Base-by-base conservation (phyloP, 2,113 vertebrate species). In the Merops nubicus region DNA sequence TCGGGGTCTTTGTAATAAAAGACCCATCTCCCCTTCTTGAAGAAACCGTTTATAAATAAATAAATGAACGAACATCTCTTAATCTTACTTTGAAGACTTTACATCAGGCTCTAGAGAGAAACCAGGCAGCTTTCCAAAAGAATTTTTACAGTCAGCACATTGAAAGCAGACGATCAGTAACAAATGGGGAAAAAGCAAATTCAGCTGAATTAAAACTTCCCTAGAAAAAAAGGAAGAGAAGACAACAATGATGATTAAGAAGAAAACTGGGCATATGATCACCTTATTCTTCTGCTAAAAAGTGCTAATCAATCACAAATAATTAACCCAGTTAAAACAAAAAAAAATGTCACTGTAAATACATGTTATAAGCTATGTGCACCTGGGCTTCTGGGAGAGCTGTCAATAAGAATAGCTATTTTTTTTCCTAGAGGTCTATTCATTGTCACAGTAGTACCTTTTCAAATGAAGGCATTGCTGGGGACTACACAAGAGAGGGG, bases 201-300 rank as follows among this genome's bases (percentile, higher is more conserved):
- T 98, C 96, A 98, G 97, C 96, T 97, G 92, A 98, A 98, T 98
- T 97, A 96, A 98, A 97, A 95, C 74, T 93, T 80, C 75, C 86
- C 60, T 26, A 60, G 43, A 86, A 77, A 89, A 80, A 62, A 74
- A 47, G 1, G 42, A 85, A 95, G 18, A 78, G 85, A 88, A 95
- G 16, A 72, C 17, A 87, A 78, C 34, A 54, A 21, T 15, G 21
- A 89, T 22, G 21, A 83, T 65, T 76, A 83, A 78, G 47, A 94
- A 93, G 81, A 96, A 96, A 89, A 95, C 21, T 63, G 40, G 78
- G 90, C 77, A 85, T 85, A 93, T 33, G 59, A 91, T 95, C 69
- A 94, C 73, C 84, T 94, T 94, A 78, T 91, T 96, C 42, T 26
- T 51, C 51, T 87, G 89, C 73, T 95, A 95, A 92, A 93, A 94